Evolutionary conservation across 30 jellyfish, hydroid and myxozoan species (phyloP), one percentile per base, ranked within the genome.

Genomic region (Turritopsis rubra): DNA sequence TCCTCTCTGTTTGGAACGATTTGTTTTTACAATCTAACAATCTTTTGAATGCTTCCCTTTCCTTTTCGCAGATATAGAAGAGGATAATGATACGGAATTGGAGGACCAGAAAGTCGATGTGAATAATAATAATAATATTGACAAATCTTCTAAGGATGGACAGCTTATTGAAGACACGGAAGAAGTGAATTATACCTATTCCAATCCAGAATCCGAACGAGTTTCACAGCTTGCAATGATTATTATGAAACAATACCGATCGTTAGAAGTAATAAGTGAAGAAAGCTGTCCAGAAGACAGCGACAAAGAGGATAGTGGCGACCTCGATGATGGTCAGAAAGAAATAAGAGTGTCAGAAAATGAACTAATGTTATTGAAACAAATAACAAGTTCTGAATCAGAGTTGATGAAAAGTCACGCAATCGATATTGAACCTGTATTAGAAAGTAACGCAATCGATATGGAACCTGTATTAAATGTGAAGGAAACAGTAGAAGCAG

Each of bases 231-330:
- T 68, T 27, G 77, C 77, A 7, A n/a, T 68, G 28, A 27, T 68
- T 27, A 68, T 68, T 22, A 68, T 68, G 77, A 68, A 68, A 27
- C 77, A 68, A 27, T 68, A 68, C 21, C 77, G 77, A 27, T 68
- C 77, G 19, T n/a, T 68, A 22, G 77, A 68, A 68, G 77, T 68
- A 9, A 27, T 68, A 8, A 68, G 77, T 27, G 77, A 68, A 68
- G 77, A 19, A 1, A 68, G 31, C 21, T n/a, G 28, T 68, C 17
- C 28, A 22, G 31, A 68, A 0, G 77, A 68, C 19, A 22, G 16
- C 19, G 31, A 68, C 16, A 22, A 68, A 22, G 21, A 68, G 8
- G 77, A 1, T n/a, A 19, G 77, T 68, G 16, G 22, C 30, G 30
- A 68, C 17, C 19, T 68, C 8, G 31, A 68, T 8, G 77, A 23